phyloP scores from a whole-genome alignment of 2,888 invertebrate genomes.

The Rotaria magnacalcarata region DNA sequence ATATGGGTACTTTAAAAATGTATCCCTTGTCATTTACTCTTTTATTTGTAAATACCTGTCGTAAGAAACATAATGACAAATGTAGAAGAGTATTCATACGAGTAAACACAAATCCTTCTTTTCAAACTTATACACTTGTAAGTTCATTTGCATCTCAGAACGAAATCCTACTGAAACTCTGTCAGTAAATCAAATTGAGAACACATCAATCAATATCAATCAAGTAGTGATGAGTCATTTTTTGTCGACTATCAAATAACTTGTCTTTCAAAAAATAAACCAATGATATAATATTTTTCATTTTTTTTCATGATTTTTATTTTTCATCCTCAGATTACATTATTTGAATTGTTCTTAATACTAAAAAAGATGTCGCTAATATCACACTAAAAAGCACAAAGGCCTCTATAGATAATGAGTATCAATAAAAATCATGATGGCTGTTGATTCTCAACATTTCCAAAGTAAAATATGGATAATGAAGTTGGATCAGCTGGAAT shows the following conservation, averaged over 20 bases:
- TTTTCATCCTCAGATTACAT: background rate
- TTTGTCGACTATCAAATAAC: background rate
- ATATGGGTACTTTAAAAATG: too few species aligned
- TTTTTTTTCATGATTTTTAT: background rate
- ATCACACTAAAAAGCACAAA: background rate
- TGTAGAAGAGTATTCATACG: too few species aligned
- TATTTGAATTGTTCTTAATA: background rate
- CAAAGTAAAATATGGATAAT: background rate
- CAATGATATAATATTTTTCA: background rate
- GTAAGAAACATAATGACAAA: too few species aligned
- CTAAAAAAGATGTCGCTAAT: background rate
- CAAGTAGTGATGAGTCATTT: background rate
- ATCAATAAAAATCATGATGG: background rate
- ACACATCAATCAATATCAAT: too few species aligned
- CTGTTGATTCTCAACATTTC: conserved; percentile 1
- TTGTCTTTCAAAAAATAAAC: background rate
- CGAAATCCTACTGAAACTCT: too few species aligned
- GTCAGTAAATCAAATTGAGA: too few species aligned
- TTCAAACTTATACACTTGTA: too few species aligned
- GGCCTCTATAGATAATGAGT: conserved; percentile 6
- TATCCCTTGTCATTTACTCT: too few species aligned
- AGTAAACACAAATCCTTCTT: too few species aligned
- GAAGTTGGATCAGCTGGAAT: conserved; percentile 26
- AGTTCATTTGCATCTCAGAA: too few species aligned
- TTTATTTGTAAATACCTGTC: too few species aligned